Percentiles rank a stretch among this genome's conserved stretches.
Evolutionary conservation across 2,113 vertebrate genomes (phyloP).

Genomic region (Leptobrachium ailaonicum): DNA sequence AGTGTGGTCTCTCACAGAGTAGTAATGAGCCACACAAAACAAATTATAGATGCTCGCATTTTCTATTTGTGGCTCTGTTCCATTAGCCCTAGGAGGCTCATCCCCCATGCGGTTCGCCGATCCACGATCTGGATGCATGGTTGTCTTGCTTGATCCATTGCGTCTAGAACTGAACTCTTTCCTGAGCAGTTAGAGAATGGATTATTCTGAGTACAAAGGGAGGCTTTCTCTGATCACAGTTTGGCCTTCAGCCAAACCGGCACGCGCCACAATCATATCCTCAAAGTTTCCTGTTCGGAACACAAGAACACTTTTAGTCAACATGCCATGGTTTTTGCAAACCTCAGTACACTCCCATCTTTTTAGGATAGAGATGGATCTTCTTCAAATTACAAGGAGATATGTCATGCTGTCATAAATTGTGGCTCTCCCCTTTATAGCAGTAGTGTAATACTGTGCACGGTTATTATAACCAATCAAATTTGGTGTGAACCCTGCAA

Average conservation of each 20-base stretch:
- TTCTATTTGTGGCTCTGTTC: constrained; percentile 80
- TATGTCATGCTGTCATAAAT: no score
- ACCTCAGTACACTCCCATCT: no score
- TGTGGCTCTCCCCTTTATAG: no score
- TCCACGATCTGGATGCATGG: constrained; percentile 83
- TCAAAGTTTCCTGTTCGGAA: constrained; percentile 80
- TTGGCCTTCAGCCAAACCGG: constrained; percentile 88
- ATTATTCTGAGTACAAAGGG: constrained; percentile 77
- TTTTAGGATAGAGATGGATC: no score
- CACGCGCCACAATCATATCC: constrained; percentile 88
- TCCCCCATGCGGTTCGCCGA: constrained; percentile 92
- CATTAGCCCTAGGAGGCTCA: constrained; percentile 81
- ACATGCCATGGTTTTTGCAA: no score
- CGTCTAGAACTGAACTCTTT: constrained; percentile 83
- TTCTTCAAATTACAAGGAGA: no score
- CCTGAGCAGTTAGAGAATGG: constrained; percentile 75
- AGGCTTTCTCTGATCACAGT: constrained; percentile 77
- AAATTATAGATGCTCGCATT: constrained; percentile 92
- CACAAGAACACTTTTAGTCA: background rate
- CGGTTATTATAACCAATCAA: no score
- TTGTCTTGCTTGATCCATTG: constrained; percentile 80
- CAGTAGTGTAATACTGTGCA: no score
- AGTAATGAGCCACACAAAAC: constrained; percentile 99
- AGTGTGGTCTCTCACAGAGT: constrained; percentile 93
- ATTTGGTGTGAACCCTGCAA: no score